Evolutionary conservation across 2,113 vertebrate species (phyloP).

Genomic region (Megaceryle maxima): DNA sequence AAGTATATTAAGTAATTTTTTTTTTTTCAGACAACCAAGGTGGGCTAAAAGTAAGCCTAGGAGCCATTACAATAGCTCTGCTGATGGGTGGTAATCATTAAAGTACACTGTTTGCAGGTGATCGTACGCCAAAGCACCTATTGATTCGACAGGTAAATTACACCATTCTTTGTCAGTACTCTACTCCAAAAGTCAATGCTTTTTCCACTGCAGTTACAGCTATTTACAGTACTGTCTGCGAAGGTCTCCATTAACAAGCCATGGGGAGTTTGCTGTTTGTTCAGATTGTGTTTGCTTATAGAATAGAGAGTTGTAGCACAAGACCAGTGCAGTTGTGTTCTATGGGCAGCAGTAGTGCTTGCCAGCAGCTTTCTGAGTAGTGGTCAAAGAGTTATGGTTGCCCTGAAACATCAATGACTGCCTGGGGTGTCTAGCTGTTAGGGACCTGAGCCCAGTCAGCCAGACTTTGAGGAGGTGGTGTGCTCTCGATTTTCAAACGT

Average conservation of each 20-base stretch:
- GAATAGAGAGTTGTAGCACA: not conserved
- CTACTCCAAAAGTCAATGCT: not conserved
- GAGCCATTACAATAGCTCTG: not conserved
- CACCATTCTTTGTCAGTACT: not conserved
- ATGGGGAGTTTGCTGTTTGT: not conserved
- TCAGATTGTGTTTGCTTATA: not conserved
- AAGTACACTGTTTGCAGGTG: not conserved
- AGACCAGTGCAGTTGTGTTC: not conserved
- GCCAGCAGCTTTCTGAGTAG: not conserved
- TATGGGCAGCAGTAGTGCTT: fast-evolving
- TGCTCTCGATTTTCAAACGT: not conserved
- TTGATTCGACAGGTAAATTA: not conserved
- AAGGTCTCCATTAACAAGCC: not conserved
- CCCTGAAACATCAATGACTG: not conserved
- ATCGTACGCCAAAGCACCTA: not conserved
- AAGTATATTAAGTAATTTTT: not conserved
- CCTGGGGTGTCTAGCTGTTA: not conserved
- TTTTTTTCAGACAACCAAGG: not conserved
- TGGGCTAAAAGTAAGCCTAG: not conserved
- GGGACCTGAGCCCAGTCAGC: not conserved
- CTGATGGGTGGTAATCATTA: not conserved
- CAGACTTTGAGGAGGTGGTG: not conserved
- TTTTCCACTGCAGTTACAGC: not conserved
- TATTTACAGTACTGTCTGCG: not conserved
- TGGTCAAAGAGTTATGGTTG: not conserved